phyloP scores from a whole-genome alignment of 1,140 invertebrate species.

The Drosophila azteca region DNA sequence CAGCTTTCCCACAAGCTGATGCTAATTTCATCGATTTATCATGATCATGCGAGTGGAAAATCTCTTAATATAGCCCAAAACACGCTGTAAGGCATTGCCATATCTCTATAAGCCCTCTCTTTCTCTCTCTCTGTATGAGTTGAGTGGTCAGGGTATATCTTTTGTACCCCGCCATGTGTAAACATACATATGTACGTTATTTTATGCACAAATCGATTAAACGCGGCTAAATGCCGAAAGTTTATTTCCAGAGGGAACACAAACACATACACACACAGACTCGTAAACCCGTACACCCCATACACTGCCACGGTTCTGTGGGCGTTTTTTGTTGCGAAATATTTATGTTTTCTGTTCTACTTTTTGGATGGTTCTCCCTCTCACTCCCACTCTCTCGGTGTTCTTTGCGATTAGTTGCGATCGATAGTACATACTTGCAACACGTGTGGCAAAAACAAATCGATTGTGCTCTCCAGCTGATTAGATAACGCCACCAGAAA shows the following conservation, averaged over 20 bases:
- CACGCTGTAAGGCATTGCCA: conserved; percentile 13
- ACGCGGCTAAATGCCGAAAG: conserved; percentile 59
- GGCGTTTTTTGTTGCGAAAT: conserved; percentile 68
- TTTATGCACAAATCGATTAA: conserved; percentile 75
- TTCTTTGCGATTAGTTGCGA: conserved; percentile 46
- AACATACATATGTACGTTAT: conserved; percentile 45
- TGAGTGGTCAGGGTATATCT: conserved; percentile 12
- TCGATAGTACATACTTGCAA: conserved; percentile 65
- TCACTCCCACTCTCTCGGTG: not conserved
- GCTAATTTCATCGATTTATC: conserved; percentile 11
- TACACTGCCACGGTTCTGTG: conserved; percentile 1
- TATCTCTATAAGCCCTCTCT: not conserved
- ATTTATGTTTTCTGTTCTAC: conserved; percentile 39
- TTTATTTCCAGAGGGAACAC: conserved; percentile 64
- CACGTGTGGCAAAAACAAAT: conserved; percentile 27
- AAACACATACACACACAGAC: conserved; percentile 10
- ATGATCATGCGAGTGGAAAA: conserved; percentile 7
- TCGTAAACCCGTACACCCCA: conserved; percentile 1
- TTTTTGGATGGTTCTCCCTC: conserved; percentile 9
- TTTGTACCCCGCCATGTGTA: conserved; percentile 50
- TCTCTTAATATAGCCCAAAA: conserved; percentile 7
- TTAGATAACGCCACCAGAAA: conserved; percentile 34
- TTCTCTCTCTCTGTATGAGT: not conserved
- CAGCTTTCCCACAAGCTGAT: not conserved
- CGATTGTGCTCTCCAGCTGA: conserved; percentile 12